These are phyloP conservation scores for Magallana nippona DNA, from an alignment of 2,888 invertebrate species.

Conservation along the genomic window DNA sequence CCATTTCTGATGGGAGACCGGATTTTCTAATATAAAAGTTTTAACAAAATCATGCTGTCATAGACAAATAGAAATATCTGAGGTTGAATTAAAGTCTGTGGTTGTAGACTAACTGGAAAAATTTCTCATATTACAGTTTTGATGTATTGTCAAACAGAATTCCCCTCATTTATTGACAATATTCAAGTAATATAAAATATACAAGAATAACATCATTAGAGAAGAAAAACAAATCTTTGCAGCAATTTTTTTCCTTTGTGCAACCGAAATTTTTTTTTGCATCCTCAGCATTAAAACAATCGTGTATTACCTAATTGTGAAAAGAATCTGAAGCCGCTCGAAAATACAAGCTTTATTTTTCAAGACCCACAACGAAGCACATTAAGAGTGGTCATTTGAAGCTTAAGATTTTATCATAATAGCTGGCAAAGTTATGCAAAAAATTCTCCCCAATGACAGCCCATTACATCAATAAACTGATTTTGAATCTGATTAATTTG, in stretches of 20 bases:
- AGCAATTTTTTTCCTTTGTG: neutral
- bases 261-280: neutral
- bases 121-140: constrained; percentile 2
- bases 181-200: constrained; percentile 1
- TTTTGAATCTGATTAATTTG: constrained; percentile 39
- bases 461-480: constrained; percentile 42
- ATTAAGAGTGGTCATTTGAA: constrained; percentile 29
- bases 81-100: constrained; percentile 18
- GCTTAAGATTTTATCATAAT: constrained; percentile 32
- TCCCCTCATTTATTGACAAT: neutral
- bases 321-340: constrained; percentile 11
- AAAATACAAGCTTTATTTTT: constrained; percentile 29
- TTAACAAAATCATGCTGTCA: constrained; percentile 33
- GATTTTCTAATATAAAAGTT: constrained; percentile 35
- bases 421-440: constrained; percentile 22
- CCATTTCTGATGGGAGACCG: constrained; percentile 30
- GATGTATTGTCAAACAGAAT: neutral
- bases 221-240: neutral
- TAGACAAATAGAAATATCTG: constrained; percentile 26
- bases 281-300: constrained; percentile 22
- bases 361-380: constrained; percentile 18
- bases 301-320: neutral
- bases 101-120: neutral
- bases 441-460: constrained; percentile 26
- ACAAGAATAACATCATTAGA: neutral